Conservation (phyloP, 2,888 invertebrate genomes). For the Dastarcus helophoroides region DNA sequence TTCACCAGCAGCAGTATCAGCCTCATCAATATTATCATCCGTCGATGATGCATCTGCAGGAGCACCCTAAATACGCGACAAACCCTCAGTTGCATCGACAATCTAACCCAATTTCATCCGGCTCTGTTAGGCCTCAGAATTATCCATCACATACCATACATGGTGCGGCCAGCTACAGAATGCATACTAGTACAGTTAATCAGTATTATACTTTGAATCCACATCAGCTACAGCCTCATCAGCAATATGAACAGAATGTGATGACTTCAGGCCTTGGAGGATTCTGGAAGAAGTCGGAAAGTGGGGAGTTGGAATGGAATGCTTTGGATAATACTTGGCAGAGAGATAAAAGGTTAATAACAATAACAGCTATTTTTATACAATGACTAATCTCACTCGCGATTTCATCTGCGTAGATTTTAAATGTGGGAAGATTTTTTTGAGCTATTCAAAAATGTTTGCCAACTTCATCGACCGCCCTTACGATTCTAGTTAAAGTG, state of each 20-base stretch:
- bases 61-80: too few relatives aligned
- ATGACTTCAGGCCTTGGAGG: conserved; percentile 33
- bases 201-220: too few relatives aligned
- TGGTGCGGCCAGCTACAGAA: conserved; percentile 10
- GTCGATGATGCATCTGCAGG: too few relatives aligned
- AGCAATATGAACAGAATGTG: conserved; percentile 33
- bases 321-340: conserved; percentile 29
- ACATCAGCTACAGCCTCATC: conserved; percentile 33
- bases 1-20: conserved; percentile 11
- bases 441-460: too few relatives aligned
- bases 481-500: too few relatives aligned
- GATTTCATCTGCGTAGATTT: too few relatives aligned
- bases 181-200: conserved; percentile 12
- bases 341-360: conserved; percentile 30
- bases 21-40: conserved; percentile 13
- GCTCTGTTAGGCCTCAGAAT: conserved; percentile 18
- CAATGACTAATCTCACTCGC: too few relatives aligned
- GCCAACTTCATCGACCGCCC: too few relatives aligned
- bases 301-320: conserved; percentile 35
- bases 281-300: conserved; percentile 33
- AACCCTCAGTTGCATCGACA: conserved; percentile 17
- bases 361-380: not conserved
- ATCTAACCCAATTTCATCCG: conserved; percentile 21
- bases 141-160: conserved; percentile 19
- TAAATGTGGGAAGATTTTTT: too few relatives aligned